Conservation (phyloP, 2,888 invertebrate species). For the Tetanocera ferruginea region DNA sequence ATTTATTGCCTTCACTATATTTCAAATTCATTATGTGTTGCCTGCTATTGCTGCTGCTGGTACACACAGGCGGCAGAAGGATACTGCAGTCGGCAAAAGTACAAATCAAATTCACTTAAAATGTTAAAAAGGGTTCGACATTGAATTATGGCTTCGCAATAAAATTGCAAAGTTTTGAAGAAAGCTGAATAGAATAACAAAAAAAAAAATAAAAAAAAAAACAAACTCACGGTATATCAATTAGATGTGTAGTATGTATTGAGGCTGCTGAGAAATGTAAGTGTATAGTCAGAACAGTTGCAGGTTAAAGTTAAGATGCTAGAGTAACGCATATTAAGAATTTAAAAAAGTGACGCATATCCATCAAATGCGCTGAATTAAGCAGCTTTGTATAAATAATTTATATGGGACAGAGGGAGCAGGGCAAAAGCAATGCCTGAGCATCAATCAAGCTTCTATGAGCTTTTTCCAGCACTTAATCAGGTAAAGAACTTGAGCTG, state of each 20-base stretch:
- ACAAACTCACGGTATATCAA: background rate
- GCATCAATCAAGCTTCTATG: too few species aligned
- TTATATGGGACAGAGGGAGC: too few species aligned
- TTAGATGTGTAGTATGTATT: background rate
- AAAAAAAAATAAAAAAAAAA: background rate
- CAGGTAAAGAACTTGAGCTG: too few species aligned
- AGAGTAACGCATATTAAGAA: background rate
- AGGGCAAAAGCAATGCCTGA: too few species aligned
- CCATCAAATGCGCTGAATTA: too few species aligned
- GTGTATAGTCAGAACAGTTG: background rate
- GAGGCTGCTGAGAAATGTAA: background rate
- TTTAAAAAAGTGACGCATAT: too few species aligned
- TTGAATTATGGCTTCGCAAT: slow-evolving; percentile 5
- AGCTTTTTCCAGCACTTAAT: too few species aligned
- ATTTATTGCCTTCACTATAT: slow-evolving; percentile 18
- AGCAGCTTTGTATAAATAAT: too few species aligned
- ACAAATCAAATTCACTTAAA: background rate
- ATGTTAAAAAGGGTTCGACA: slow-evolving; percentile 3
- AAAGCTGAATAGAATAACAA: background rate
- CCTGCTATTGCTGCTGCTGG: background rate
- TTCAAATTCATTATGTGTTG: slow-evolving; percentile 20
- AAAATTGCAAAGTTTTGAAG: background rate
- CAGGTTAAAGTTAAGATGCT: background rate
- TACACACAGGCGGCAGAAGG: too few species aligned
- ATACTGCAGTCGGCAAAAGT: too few species aligned